Conservation (phyloP, 2,888 invertebrate species). For the Cistogaster globosa region DNA sequence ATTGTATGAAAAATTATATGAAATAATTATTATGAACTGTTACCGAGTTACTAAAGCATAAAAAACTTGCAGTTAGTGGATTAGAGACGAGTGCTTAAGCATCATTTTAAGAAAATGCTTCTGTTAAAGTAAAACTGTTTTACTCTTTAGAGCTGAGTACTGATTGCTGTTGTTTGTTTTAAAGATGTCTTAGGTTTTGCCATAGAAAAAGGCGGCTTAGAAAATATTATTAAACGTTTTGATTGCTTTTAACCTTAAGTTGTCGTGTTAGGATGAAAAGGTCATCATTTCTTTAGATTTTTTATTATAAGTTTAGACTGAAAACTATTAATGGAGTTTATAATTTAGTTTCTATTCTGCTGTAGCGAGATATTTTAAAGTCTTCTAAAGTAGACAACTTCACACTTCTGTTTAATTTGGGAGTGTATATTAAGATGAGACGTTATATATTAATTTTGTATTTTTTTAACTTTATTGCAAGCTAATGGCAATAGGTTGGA, state of each 20-base stretch:
- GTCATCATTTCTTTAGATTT: slow-evolving; percentile 76
- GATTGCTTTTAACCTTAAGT: slow-evolving; percentile 81
- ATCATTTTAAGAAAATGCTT: slow-evolving; percentile 62
- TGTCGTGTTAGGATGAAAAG: slow-evolving; percentile 80
- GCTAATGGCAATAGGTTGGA: slow-evolving; percentile 24
- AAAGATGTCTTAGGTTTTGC: slow-evolving; percentile 13
- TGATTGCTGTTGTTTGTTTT: slow-evolving; percentile 44
- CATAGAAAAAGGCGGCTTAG: slow-evolving; percentile 53
- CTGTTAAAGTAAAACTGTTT: slow-evolving; percentile 46
- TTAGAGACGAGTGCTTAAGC: slow-evolving; percentile 42
- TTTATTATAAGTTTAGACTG: slow-evolving; percentile 28
- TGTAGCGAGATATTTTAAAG: not conserved
- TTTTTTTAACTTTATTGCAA: slow-evolving; percentile 9
- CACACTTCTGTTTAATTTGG: slow-evolving; percentile 67
- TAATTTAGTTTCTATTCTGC: slow-evolving; percentile 10
- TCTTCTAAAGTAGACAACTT: slow-evolving; percentile 57
- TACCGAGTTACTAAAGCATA: slow-evolving; percentile 18
- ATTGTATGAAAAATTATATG: slow-evolving; percentile 59
- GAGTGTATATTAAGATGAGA: slow-evolving; percentile 19
- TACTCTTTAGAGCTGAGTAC: not conserved
- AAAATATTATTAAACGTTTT: slow-evolving; percentile 71
- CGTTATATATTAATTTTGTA: slow-evolving; percentile 7
- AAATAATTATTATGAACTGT: slow-evolving; percentile 68
- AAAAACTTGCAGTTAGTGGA: slow-evolving; percentile 41
- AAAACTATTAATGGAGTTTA: slow-evolving; percentile 37